Evolutionary conservation across 2,113 vertebrate species (phyloP).

Genomic region (Cololabis saira): DNA sequence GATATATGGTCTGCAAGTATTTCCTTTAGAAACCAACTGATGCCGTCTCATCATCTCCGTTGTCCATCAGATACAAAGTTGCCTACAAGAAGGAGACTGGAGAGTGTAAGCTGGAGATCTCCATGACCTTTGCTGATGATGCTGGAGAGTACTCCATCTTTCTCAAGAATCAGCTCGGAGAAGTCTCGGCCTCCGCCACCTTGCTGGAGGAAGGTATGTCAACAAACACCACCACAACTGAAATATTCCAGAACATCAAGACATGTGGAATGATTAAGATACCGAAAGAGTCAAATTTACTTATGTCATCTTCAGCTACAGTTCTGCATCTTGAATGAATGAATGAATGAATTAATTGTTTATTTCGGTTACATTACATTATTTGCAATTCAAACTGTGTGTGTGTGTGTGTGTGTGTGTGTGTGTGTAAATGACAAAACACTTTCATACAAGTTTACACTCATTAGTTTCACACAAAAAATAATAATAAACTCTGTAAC

Average conservation of each 20-base stretch:
- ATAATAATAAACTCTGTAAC: too few species aligned
- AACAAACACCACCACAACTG: neutral
- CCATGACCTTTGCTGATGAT: slow-evolving; percentile 97
- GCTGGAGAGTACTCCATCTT: slow-evolving; percentile 95
- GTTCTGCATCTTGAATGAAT: too few species aligned
- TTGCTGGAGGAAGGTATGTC: slow-evolving; percentile 92
- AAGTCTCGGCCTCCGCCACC: slow-evolving; percentile 88
- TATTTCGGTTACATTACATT: too few species aligned
- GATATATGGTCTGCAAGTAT: too few species aligned
- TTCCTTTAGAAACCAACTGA: too few species aligned
- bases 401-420: too few species aligned
- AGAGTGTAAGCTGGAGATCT: slow-evolving; percentile 94
- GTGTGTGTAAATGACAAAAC: too few species aligned
- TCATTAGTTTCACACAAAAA: too few species aligned
- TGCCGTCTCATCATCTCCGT: neutral
- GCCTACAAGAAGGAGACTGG: slow-evolving; percentile 93
- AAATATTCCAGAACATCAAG: neutral
- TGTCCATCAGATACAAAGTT: slow-evolving; percentile 89
- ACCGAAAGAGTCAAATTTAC: neutral
- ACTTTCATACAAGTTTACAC: too few species aligned
- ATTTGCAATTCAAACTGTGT: too few species aligned
- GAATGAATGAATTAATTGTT: too few species aligned
- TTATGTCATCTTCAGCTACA: neutral
- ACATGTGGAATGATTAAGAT: neutral
- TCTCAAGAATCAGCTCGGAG: slow-evolving; percentile 90